phyloP scores from a whole-genome alignment of 2,797 vertebrate genomes.

The Squalus acanthias region DNA sequence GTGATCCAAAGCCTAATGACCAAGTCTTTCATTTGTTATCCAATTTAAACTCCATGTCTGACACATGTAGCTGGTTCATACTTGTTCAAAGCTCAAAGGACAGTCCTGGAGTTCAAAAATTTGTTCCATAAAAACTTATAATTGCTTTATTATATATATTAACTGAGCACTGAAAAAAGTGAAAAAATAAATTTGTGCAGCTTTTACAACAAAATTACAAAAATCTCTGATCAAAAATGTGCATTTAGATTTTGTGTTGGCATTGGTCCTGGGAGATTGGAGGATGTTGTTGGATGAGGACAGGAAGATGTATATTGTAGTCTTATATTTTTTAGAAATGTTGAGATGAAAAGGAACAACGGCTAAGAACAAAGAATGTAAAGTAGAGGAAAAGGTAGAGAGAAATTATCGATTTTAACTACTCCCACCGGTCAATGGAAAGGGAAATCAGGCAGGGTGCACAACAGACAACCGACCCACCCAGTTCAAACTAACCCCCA shows the following conservation, averaged over 20 bases:
- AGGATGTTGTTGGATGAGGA: not conserved
- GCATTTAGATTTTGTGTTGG: not conserved
- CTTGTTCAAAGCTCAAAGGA: not conserved
- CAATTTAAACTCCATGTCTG: conserved; percentile 24
- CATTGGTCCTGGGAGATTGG: not conserved
- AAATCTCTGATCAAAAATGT: not conserved
- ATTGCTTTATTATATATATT: not conserved
- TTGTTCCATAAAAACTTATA: not conserved
- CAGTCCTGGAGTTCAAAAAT: not conserved
- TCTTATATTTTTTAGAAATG: not conserved
- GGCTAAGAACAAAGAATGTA: not conserved
- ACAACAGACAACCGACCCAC: not conserved
- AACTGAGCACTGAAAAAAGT: not conserved
- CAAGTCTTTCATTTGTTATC: conserved; percentile 8
- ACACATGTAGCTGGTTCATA: not conserved
- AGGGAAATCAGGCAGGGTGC: not conserved
- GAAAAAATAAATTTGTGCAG: not conserved
- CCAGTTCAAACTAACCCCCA: not conserved
- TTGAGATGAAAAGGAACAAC: not conserved
- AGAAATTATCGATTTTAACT: not conserved
- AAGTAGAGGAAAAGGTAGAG: not conserved
- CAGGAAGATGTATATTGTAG: not conserved
- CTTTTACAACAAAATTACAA: not conserved
- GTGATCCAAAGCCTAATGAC: conserved; percentile 8
- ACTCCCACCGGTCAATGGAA: not conserved